A percentile compares a stretch with the other conserved stretches of the same genome.
Conservation (phyloP, 2,888 invertebrate species). For the Hedya salicella region DNA sequence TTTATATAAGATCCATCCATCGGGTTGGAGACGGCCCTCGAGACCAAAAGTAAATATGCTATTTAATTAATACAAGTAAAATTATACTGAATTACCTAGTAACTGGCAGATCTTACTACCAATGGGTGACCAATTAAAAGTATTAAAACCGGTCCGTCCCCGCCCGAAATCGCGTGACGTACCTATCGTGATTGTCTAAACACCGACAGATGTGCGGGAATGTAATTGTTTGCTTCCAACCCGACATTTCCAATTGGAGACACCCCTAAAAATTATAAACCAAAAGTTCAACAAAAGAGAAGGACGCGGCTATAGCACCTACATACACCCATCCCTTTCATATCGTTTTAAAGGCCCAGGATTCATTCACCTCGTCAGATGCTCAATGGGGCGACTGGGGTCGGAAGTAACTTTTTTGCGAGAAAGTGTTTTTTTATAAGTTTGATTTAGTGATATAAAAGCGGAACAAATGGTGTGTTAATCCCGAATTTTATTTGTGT, state of each 20-base stretch:
- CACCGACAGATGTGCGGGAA: constrained; percentile 84
- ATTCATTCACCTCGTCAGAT: constrained; percentile 84
- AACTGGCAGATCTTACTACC: too few relatives aligned
- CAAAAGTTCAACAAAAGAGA: constrained; percentile 16
- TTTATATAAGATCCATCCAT: too few relatives aligned
- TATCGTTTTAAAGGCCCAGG: constrained; percentile 60
- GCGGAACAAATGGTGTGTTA: constrained; percentile 49
- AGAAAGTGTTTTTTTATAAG: constrained; percentile 61
- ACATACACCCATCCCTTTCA: constrained; percentile 23
- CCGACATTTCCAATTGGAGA: constrained; percentile 76
- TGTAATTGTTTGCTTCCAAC: constrained; percentile 80
- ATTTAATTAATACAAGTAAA: too few relatives aligned
- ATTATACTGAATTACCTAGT: too few relatives aligned
- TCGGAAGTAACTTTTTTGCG: constrained; percentile 72
- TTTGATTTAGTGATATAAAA: constrained; percentile 69
- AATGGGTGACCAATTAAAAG: constrained; percentile 46
- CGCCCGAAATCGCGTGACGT: constrained; percentile 78
- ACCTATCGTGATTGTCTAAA: constrained; percentile 84
- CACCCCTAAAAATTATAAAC: constrained; percentile 40
- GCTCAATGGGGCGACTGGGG: constrained; percentile 77
- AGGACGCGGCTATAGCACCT: constrained; percentile 7
- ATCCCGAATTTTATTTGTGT: constrained; percentile 31
- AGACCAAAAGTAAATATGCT: too few relatives aligned
- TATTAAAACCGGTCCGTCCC: constrained; percentile 60
- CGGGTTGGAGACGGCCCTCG: too few relatives aligned